Conservation (phyloP, 2,797 vertebrate species). For the Cyprinodon diabolis region DNA sequence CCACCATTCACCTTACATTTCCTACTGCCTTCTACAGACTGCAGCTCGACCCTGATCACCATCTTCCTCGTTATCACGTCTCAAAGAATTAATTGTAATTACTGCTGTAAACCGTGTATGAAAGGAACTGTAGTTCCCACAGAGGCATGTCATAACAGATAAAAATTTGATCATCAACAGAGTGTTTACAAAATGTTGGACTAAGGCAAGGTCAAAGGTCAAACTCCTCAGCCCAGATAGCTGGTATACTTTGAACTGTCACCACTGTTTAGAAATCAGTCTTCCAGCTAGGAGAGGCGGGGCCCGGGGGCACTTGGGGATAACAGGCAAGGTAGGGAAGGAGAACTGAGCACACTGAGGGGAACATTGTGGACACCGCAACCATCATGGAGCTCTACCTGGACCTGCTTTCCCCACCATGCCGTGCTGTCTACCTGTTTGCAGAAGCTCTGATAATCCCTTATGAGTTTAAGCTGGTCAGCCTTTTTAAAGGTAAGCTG, state of each 20-base stretch:
- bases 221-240: conserved; percentile 27
- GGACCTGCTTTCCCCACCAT: conserved; percentile 84
- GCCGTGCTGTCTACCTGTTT: conserved; percentile 84
- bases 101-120: background rate
- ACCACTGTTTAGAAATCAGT: conserved; percentile 25
- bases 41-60: background rate
- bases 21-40: background rate
- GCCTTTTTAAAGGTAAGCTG: conserved; percentile 78
- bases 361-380: conserved; percentile 16
- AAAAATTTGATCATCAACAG: conserved; percentile 3
- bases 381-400: conserved; percentile 81
- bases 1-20: background rate
- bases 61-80: background rate
- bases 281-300: conserved; percentile 39
- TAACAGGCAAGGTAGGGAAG: conserved; percentile 3
- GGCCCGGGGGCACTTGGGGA: background rate
- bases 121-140: background rate
- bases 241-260: conserved; percentile 52
- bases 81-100: background rate
- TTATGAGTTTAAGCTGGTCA: conserved; percentile 80
- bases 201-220: conserved; percentile 34
- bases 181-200: conserved; percentile 51
- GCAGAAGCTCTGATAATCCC: conserved; percentile 77
- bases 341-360: conserved; percentile 1
- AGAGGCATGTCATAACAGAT: conserved; percentile 2